A percentile compares a stretch with the other conserved stretches of the same genome.
Evolutionary conservation across 1,140 invertebrate species (phyloP).

Genomic region (Lethrus apterus): DNA sequence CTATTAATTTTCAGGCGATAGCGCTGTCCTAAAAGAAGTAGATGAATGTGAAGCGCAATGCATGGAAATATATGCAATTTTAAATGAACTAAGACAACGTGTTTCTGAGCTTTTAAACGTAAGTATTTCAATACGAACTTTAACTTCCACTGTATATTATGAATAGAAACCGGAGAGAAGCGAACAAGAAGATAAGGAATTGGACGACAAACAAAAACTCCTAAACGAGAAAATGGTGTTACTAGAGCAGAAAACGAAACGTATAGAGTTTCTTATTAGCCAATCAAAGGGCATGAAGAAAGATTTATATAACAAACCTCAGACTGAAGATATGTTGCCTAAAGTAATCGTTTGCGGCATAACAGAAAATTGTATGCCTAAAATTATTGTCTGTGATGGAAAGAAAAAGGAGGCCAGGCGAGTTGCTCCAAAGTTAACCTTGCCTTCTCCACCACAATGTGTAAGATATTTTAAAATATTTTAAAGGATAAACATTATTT

Average conservation of each 20-base stretch:
- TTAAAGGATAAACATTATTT: not conserved
- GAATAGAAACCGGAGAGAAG: conserved; percentile 13
- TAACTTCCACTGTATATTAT: not conserved
- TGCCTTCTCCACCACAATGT: not conserved
- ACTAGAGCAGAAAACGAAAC: conserved; percentile 37
- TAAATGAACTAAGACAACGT: conserved; percentile 32
- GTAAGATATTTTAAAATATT: not conserved
- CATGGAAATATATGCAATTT: conserved; percentile 32
- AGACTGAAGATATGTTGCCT: conserved; percentile 32
- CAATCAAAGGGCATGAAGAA: conserved; percentile 23
- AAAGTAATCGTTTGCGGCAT: conserved; percentile 38
- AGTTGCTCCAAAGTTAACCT: not conserved
- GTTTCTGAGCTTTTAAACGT: conserved; percentile 29
- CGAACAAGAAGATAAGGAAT: conserved; percentile 30
- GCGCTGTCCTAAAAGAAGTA: conserved; percentile 31
- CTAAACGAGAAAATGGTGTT: conserved; percentile 35
- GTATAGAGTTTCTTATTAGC: conserved; percentile 31
- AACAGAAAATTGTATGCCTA: conserved; percentile 35
- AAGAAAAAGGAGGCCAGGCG: conserved; percentile 11
- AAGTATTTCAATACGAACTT: conserved; percentile 7
- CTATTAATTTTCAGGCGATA: no score
- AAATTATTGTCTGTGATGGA: conserved; percentile 34
- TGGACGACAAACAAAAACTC: conserved; percentile 33
- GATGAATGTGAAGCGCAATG: conserved; percentile 37
- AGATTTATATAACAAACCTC: conserved; percentile 14